phyloP scores from a whole-genome alignment of 92 coral and sea anemone species.

The Epizoanthus stellaris region DNA sequence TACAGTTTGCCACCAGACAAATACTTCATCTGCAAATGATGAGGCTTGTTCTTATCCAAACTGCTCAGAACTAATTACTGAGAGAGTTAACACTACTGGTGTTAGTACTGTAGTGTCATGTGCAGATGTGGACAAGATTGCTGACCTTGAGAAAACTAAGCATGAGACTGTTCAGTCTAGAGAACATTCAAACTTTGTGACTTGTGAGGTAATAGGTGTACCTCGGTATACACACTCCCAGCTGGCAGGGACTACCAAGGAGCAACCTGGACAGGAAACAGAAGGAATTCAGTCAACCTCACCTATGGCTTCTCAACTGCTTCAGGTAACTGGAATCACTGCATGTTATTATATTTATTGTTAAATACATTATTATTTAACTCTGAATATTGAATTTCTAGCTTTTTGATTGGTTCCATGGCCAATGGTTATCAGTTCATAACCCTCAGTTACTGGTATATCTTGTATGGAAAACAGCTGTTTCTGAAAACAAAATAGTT shows the following conservation, averaged over 20 bases:
- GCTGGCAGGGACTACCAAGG: constrained; percentile 11
- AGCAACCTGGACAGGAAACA: constrained; percentile 13
- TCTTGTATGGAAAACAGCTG: too few relatives aligned
- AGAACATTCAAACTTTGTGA: constrained; percentile 1
- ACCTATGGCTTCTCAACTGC: constrained; percentile 85
- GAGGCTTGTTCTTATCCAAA: constrained; percentile 19
- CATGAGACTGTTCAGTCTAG: constrained; percentile 23
- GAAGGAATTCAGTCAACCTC: constrained; percentile 70
- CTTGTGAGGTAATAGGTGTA: constrained; percentile 7
- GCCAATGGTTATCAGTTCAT: too few relatives aligned
- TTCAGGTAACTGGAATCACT: constrained; percentile 47
- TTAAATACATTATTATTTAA: too few relatives aligned
- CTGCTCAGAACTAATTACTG: constrained; percentile 26
- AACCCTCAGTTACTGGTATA: too few relatives aligned
- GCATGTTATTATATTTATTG: too few relatives aligned
- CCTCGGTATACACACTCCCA: background rate
- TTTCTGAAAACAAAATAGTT: too few relatives aligned
- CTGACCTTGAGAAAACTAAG: constrained; percentile 20
- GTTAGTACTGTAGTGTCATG: background rate
- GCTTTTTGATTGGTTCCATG: too few relatives aligned
- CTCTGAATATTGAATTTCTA: too few relatives aligned
- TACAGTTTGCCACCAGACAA: background rate
- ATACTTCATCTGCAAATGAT: background rate
- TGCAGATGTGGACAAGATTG: background rate
- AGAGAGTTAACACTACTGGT: background rate